Base-by-base conservation (phyloP, 2,888 invertebrate species). In the Pseudococcus viburni region DNA sequence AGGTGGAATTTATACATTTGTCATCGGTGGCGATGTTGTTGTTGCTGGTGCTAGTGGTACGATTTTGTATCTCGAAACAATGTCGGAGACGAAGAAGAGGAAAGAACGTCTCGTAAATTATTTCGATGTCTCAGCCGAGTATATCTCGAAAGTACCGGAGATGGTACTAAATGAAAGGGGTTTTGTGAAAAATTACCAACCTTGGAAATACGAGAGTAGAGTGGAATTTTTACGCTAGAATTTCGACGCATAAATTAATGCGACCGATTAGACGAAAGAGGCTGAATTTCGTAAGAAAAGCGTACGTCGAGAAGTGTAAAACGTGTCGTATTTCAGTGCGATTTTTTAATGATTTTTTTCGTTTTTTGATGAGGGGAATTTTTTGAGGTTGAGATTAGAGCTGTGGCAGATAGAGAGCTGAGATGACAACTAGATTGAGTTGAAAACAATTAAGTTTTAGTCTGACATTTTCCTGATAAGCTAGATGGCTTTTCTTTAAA, bases 1-100 rank as follows among this genome's bases (percentile, higher is more conserved):
- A 46, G 80, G 80, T 83, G 80, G 80, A 83, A 83, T 83, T 83
- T 83, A 46, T 19, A 83, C 80, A 46, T 83, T 83, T 83, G 46
- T 83, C 80, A 83, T 83, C 80, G 80, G 73, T 26, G 39, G 73
- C 33, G 73, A 17, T 33, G 73, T 17, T 73, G 73, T 17, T 73
- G 73, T n/a, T 73, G 64, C 12, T 22, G 64, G 2, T 33, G 39
- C 15, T 15, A 42, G 8, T 9, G 4, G 17, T 64, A 19, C 64
- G 64, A 64, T 64, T 64, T 64, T 22, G 22, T 64, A 22, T 64
- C 11, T 64, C 7, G 64, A 64, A 64, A 64, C 22, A 22, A 19
- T 22, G 22, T 5, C 19, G 9, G 64, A 9, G 2, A 12, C 1
- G 5, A 12, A 11, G 5, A 22, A 22, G 64, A 64, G 64, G 22